Conservation (phyloP, 2,113 vertebrate genomes). For the Xenopus tropicalis region UCB_Xtro_10.0 CM004449.2:133041001-133041500, state of each 20-base stretch:
- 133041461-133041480: neutral
- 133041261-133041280: neutral
- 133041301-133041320: neutral
- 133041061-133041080: neutral
- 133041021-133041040: neutral
- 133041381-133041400: neutral
- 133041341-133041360: neutral
- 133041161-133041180: neutral
- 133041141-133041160: neutral
- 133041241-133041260: too few relatives aligned
- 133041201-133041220: neutral
- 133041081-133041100: neutral
- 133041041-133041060: neutral
- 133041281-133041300: neutral
- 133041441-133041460: neutral
- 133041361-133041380: neutral
- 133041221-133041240: too few relatives aligned
- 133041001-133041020: neutral
- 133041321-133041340: neutral
- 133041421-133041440: neutral
- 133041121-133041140: neutral
- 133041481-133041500: neutral
- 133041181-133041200: neutral
- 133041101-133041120: neutral
- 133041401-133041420: neutral